Base-by-base conservation (phyloP, 2,113 vertebrate genomes). In the Cynoglossus semilaevis region DNA sequence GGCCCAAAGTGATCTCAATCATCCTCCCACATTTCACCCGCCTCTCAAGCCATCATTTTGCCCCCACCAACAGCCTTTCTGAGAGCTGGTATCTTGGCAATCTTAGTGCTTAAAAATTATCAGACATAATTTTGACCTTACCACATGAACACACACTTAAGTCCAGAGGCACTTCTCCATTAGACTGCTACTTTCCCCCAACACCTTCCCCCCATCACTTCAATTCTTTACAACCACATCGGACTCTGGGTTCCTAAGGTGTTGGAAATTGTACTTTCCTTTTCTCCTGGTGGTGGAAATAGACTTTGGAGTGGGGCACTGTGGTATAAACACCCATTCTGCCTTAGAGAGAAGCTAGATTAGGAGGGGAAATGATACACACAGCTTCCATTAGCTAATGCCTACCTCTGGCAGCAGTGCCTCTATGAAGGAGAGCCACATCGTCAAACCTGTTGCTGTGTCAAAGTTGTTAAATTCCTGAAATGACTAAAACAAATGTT, bases 1-100 rank as follows among this genome's bases (percentile, higher is more conserved):
- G 74, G 45, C 58, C 76, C 66, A 35, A 58, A 80, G 57, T 70
- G 74, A 81, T 87, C 73, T 84, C 52, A 76, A 71, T 65, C 60
- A 77, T 74, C 62, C 74, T 73, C 68, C 65, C 60, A 63, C 60
- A 77, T 83, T 83, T 68, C 40, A 35, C 61, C 66, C 54, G 85
- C 88, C 91, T 94, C 90, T 94, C 90, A 93, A 94, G 91, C 91
- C 91, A 92, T 93, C 90, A 91, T 88, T 19, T 88, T 83, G 74
- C 85, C 85, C 16, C 19, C 22, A 29, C 45, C 64, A 70, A 68
- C 62, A 73, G 52, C 59, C 89, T 91, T 91, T 91, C 91, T 90
- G 87, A 93, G 92, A 93, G 92, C 91, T 88, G 84, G 87, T 93
- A 92, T 89, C 90, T 93, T 71, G 51, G 50, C 61, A 65, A 88